phyloP scores from a whole-genome alignment of 2,797 vertebrate genomes.

The Centropyge bicolor region DNA sequence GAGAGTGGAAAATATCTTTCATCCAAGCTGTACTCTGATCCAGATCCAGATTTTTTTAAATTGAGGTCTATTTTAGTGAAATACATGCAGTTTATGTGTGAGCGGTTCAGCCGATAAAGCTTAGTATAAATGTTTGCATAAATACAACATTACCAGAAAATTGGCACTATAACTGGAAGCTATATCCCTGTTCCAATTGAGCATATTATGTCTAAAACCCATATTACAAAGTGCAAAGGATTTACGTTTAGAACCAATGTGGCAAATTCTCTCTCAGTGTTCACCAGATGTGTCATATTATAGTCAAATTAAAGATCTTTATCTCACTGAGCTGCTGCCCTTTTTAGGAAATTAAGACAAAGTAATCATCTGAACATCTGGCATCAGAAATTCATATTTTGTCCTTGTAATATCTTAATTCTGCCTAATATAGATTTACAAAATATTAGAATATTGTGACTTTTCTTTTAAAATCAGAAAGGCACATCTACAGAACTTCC shows the following conservation, averaged over 20 bases:
- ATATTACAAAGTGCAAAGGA: constrained; percentile 1
- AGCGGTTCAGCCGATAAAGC: constrained; percentile 4
- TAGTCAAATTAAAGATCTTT: constrained; percentile 62
- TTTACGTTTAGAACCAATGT: not conserved
- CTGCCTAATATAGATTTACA: constrained; percentile 7
- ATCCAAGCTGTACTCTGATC: constrained; percentile 55
- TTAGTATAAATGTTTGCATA: not conserved
- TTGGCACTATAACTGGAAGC: not conserved
- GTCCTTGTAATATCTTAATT: constrained; percentile 32
- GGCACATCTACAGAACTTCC: not conserved
- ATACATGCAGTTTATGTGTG: constrained; percentile 13
- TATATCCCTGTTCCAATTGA: not conserved
- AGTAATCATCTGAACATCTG: constrained; percentile 41
- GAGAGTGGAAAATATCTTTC: constrained; percentile 52
- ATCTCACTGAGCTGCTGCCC: constrained; percentile 39
- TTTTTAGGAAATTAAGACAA: constrained; percentile 52
- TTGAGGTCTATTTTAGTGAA: constrained; percentile 19
- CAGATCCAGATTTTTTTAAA: constrained; percentile 25
- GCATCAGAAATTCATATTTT: constrained; percentile 32
- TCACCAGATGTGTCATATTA: constrained; percentile 11
- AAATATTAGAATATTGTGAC: not conserved
- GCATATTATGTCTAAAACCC: constrained; percentile 12
- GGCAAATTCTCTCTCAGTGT: not conserved
- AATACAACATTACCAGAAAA: constrained; percentile 4
- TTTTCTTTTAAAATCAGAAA: constrained; percentile 4